phyloP scores from a whole-genome alignment of 1,140 invertebrate genomes.

The Vollenhovia emeryi region DNA sequence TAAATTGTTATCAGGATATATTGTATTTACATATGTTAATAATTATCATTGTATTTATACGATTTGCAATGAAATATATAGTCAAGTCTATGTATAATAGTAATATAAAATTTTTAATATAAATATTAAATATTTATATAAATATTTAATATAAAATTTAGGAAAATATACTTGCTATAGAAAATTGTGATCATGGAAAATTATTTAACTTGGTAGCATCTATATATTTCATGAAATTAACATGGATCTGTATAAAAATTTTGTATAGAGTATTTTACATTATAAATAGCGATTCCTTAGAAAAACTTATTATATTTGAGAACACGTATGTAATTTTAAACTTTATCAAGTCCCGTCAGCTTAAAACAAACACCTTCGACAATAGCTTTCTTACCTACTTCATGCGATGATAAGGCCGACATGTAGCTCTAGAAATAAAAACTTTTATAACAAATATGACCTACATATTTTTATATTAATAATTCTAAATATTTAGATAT shows the following conservation, averaged over 20 bases:
- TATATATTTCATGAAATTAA: not conserved
- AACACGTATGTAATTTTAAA: not conserved
- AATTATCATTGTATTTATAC: not conserved
- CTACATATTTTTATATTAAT: conserved; percentile 9
- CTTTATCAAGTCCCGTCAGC: conserved; percentile 10
- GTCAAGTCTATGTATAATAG: not conserved
- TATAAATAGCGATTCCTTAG: conserved; percentile 10
- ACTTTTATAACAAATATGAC: not conserved
- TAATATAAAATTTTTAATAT: too few relatives aligned
- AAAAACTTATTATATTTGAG: not conserved
- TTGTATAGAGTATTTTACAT: not conserved
- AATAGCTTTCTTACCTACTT: conserved; percentile 80
- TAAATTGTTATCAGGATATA: not conserved
- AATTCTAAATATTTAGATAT: conserved; percentile 4
- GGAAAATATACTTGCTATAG: conserved; percentile 34
- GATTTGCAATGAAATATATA: conserved; percentile 25
- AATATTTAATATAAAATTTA: conserved; percentile 53
- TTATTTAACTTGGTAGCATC: conserved; percentile 7
- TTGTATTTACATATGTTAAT: conserved; percentile 19
- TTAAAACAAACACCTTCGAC: conserved; percentile 83
- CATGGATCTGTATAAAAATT: conserved; percentile 13
- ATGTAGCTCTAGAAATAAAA: conserved; percentile 76
- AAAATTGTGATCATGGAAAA: conserved; percentile 46
- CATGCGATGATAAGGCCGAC: conserved; percentile 74
- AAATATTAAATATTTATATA: too few relatives aligned